Evolutionary conservation across 2,797 vertebrate genomes (phyloP).

Genomic region (Pseudopleuronectes americanus): DNA sequence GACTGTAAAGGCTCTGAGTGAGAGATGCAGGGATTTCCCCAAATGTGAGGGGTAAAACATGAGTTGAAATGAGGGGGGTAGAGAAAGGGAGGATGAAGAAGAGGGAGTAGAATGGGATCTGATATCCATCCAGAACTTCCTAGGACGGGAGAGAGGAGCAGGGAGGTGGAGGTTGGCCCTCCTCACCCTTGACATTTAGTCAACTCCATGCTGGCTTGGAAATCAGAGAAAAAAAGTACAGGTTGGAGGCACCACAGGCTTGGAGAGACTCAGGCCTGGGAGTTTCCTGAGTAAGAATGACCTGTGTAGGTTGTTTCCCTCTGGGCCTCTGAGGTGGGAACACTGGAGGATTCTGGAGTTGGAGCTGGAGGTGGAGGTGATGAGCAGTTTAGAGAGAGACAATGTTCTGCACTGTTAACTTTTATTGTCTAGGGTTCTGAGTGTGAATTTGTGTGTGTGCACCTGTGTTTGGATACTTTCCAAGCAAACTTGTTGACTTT

Average conservation of each 20-base stretch:
- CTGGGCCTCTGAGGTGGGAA: slow-evolving; percentile 23
- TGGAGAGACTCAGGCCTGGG: slow-evolving; percentile 7
- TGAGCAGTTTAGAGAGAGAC: slow-evolving; percentile 1
- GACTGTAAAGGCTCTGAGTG: not conserved
- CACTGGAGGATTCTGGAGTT: not conserved
- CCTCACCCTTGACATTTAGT: slow-evolving; percentile 51
- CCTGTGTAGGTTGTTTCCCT: slow-evolving; percentile 28
- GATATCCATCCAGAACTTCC: slow-evolving; percentile 42
- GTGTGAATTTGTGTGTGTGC: not conserved
- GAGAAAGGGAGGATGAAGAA: slow-evolving; percentile 29
- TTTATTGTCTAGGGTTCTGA: slow-evolving; percentile 6
- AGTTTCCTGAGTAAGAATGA: slow-evolving; percentile 42
- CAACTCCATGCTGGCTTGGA: slow-evolving; percentile 52
- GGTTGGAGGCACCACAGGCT: slow-evolving; percentile 25
- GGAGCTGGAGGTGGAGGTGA: slow-evolving; percentile 19
- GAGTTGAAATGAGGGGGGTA: slow-evolving; percentile 21
- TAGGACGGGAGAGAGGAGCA: slow-evolving; percentile 35
- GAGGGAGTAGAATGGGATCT: slow-evolving; percentile 35
- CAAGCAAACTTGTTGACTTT: not conserved
- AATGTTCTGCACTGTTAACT: slow-evolving; percentile 7
- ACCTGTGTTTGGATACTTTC: slow-evolving; percentile 7
- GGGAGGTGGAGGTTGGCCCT: slow-evolving; percentile 37
- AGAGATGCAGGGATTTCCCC: slow-evolving; percentile 49
- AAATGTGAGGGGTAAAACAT: slow-evolving; percentile 38
- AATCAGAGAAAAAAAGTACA: slow-evolving; percentile 43